Percentiles rank a stretch among this genome's conserved stretches.
Conservation (phyloP, 2,797 vertebrate genomes). For the Tolypeutes matacus region DNA sequence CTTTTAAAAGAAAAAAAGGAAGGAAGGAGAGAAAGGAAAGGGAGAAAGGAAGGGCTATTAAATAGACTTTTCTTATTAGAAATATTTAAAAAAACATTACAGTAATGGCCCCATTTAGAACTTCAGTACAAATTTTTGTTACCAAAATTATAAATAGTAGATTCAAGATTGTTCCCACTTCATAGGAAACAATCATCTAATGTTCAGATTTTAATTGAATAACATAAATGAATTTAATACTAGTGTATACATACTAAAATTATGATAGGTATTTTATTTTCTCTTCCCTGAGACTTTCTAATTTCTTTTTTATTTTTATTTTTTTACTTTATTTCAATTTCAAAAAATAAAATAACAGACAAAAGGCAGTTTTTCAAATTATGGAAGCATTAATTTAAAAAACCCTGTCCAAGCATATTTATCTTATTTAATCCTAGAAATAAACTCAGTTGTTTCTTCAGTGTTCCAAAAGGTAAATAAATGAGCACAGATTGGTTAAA, state of each 20-base stretch:
- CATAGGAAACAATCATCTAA: neutral
- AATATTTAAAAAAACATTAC: neutral
- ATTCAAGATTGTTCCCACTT: neutral
- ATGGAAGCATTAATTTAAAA: too few relatives aligned
- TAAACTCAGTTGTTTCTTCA: too few relatives aligned
- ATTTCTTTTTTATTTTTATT: conserved; percentile 10
- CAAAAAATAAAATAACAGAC: too few relatives aligned
- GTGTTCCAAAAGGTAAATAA: too few relatives aligned
- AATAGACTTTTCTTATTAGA: neutral
- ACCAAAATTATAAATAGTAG: neutral
- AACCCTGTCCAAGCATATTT: too few relatives aligned
- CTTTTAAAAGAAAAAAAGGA: neutral
- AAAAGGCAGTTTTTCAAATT: too few relatives aligned
- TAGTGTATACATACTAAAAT: neutral
- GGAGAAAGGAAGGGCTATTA: neutral
- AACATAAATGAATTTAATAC: conserved; percentile 2
- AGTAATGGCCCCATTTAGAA: neutral
- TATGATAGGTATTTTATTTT: neutral
- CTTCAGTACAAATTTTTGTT: neutral
- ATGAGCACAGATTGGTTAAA: too few relatives aligned
- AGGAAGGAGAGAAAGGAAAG: neutral
- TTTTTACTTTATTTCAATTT: too few relatives aligned
- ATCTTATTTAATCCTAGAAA: too few relatives aligned
- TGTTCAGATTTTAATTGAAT: neutral
- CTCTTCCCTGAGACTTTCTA: neutral